Base-by-base conservation (phyloP, 2,113 vertebrate species). In the Apodemus speciosus region DNA sequence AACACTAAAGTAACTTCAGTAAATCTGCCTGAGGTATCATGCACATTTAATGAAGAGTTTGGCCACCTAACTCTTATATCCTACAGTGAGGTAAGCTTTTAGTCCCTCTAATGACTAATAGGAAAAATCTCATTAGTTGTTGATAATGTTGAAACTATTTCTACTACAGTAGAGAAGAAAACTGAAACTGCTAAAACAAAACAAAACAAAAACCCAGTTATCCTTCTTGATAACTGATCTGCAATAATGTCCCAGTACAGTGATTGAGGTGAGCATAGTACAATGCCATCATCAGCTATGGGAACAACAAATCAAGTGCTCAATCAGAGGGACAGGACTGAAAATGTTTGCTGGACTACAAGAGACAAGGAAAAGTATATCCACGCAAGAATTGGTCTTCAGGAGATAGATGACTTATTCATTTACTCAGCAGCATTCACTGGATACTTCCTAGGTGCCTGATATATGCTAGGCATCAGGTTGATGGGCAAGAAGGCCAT, bases 131-230 rank as follows among this genome's bases (percentile, higher is more conserved):
- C 1, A 81, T 62, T 88, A 38, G 40, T 43, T 96, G 30, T 23
- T 51, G 49, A 49, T 73, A 79, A 75, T 79, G 32, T 9, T 43
- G 71, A 40, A 43, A 9, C 21, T 90, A 4, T 79, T 75, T 94
- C 49, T 80, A 71, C 43, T 60, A 80, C 18, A 58, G 21, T 49
- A 84, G 91, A 96, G 71, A 43, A 80, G 53, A 93, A 94, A 95
- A 68, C 11, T 3, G 13, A 71, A 77, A 84, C 14, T 79, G 56
- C 2, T 62, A 35, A 6, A 46, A 84, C 73, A 62, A 86, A 32
- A 66, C 7, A 27, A 27, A 27, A 18, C 25, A 8, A 62, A 62
- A 25, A 27, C 6, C 60, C 38, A 76, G 2, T 46, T 38, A 92
- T 77, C 27, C 62, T 77, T 85, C 27, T 43, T n/a, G 81, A 38